Base-by-base conservation (phyloP, 2,113 vertebrate genomes). In the Pipa parva region DNA sequence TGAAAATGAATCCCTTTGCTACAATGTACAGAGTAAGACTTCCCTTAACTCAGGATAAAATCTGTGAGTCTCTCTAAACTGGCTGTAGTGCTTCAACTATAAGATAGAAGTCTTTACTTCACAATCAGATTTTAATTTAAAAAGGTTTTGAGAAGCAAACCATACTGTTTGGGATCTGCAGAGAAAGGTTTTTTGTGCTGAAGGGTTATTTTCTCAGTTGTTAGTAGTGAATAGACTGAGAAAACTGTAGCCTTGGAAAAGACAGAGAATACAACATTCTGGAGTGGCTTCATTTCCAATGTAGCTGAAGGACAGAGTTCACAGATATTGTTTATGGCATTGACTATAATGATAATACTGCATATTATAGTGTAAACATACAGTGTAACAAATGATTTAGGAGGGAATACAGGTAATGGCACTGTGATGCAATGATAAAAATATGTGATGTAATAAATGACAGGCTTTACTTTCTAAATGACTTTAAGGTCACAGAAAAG, bases 141-240 rank as follows among this genome's bases (percentile, higher is more conserved):
- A 59, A 42, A 42, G n/a, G 29, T 37, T 36, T 36, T 12, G 17
- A 15, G 21, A 13, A 5, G 29, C 12, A 59, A 59, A 55, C 15
- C 1, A 21, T 58, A 13, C 45, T 36, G 60, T 50, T 3, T 24
- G 7, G 15, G 22, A 21, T 50, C 18, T 50, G 18, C 18, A n/a
- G 28, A 50, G 59, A 45, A 13, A n/a, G n/a, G 21, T 48, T 45
- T 31, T 8, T 25, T 21, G 15, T 36, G 31, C 31, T 7, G 6
- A 26, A 17, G n/a, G 52, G 52, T 27, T 56, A 18, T 56, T 31
- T 56, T 56, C 27, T 18, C 26, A 26, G 17, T 56, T 56, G 52
- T 56, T 31, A 31, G 52, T 27, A 12, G 27, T 17, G 15, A 29
- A 28, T 13, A 55, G 26, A 7, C 52, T 55, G 25, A 17, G 52